Percentiles rank a stretch among this genome's conserved stretches.
These are phyloP conservation scores for Limnephilus auricula DNA, from an alignment of 2,888 invertebrate species.

Conservation along the genomic window DNA sequence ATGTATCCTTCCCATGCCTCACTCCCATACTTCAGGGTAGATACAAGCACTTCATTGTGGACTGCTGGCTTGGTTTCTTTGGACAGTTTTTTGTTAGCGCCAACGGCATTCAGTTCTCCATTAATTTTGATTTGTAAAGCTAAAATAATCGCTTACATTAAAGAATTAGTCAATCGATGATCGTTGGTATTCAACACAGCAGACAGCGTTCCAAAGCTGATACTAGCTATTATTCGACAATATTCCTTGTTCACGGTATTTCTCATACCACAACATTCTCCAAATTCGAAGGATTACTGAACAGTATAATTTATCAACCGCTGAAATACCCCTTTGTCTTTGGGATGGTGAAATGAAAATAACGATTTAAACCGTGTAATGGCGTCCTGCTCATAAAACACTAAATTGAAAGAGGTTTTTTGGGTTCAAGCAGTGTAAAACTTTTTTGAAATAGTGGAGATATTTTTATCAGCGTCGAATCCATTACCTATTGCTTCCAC, in stretches of 20 bases:
- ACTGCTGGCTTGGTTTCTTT: no score
- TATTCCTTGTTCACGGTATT: background rate
- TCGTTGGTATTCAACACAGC: background rate
- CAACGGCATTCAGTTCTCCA: no score
- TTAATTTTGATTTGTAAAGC: background rate
- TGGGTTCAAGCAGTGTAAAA: background rate
- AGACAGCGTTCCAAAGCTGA: background rate
- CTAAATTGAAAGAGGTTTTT: background rate
- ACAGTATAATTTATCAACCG: conserved; percentile 18
- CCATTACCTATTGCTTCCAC: background rate
- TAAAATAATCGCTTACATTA: no score
- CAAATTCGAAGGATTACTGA: background rate
- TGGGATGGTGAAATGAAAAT: conserved; percentile 21
- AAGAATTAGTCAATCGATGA: background rate
- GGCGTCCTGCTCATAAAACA: background rate
- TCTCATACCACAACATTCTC: background rate
- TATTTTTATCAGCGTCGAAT: background rate
- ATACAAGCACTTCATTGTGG: no score
- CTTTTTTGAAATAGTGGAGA: background rate
- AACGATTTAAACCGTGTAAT: conserved; percentile 16
- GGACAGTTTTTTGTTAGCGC: no score
- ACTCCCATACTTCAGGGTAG: no score
- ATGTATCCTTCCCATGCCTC: no score
- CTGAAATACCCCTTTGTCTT: conserved; percentile 3
- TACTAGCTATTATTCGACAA: background rate